A percentile compares a stretch with the other conserved stretches of the same genome.
Evolutionary conservation across 2,888 invertebrate species (phyloP).

Genomic region (Conus canariensis): DNA sequence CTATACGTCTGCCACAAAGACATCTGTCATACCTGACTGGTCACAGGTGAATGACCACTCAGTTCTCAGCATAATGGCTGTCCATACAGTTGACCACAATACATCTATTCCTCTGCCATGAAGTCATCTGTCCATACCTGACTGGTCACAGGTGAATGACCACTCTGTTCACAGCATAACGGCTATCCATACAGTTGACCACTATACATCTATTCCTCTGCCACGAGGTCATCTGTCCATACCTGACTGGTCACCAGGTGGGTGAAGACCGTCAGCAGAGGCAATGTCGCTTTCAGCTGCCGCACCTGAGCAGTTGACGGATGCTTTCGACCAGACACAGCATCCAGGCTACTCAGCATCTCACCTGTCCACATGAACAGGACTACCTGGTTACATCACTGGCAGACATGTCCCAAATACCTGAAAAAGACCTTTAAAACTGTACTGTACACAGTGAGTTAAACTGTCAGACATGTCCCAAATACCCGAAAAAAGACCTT

Average conservation of each 20-base stretch:
- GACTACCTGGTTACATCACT: not conserved
- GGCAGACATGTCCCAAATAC: too few species aligned
- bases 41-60: constrained; percentile 55
- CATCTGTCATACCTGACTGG: constrained; percentile 67
- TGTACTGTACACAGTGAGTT: too few species aligned
- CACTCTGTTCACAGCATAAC: too few species aligned
- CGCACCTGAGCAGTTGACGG: constrained; percentile 76
- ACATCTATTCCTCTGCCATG: not conserved
- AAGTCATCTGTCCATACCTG: constrained; percentile 58
- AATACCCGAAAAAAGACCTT: too few species aligned
- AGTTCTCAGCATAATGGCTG: too few species aligned
- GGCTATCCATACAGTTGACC: not conserved
- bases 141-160: constrained; percentile 65
- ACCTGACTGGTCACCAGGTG: constrained; percentile 76
- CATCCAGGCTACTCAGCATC: constrained; percentile 72
- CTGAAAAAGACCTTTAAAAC: too few species aligned
- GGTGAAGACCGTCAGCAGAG: constrained; percentile 72
- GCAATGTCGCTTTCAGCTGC: constrained; percentile 73
- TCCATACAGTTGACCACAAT: not conserved
- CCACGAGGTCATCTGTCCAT: not conserved
- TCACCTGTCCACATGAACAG: constrained; percentile 63
- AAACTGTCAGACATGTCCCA: too few species aligned
- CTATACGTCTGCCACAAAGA: not conserved
- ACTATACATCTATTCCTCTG: not conserved
- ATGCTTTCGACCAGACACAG: constrained; percentile 76